Evolutionary conservation across 2,113 vertebrate species (phyloP).

Genomic region (Coracopsis vasa): DNA sequence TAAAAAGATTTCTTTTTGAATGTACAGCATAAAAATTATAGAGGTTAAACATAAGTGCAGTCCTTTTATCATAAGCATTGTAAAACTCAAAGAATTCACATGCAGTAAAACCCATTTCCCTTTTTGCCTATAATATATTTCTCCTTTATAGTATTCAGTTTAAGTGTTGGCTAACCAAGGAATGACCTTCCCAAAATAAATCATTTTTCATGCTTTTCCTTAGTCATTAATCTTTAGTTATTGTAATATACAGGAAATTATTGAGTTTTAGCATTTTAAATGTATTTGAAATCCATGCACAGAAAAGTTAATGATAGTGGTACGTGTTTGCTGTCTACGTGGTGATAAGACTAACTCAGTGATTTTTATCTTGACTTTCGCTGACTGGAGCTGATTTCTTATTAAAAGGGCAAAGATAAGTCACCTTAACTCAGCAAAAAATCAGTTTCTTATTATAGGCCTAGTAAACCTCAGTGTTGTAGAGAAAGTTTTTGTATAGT

Average conservation of each 20-base stretch:
- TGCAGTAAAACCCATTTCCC: conserved; percentile 25
- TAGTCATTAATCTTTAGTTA: conserved; percentile 32
- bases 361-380: conserved; percentile 53
- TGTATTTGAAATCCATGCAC: conserved; percentile 15
- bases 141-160: not conserved
- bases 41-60: conserved; percentile 25
- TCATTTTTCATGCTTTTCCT: conserved; percentile 16
- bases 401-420: conserved; percentile 60
- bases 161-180: not conserved
- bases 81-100: conserved; percentile 33
- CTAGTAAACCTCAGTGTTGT: not conserved
- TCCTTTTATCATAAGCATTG: conserved; percentile 26
- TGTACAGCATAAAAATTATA: conserved; percentile 28
- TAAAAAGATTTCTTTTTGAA: not conserved
- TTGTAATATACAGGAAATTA: conserved; percentile 1
- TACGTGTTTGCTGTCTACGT: not conserved
- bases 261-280: conserved; percentile 34
- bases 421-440: conserved; percentile 43
- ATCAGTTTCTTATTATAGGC: conserved; percentile 44
- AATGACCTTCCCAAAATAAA: conserved; percentile 49
- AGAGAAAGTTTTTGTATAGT: conserved; percentile 6
- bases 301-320: not conserved
- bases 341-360: not conserved
- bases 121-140: conserved; percentile 46
- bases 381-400: conserved; percentile 50